Evolutionary conservation across 2,113 vertebrate genomes (phyloP), one percentile per base, ranked within the genome.

Genomic region (Astatoreochromis straeleni): DNA sequence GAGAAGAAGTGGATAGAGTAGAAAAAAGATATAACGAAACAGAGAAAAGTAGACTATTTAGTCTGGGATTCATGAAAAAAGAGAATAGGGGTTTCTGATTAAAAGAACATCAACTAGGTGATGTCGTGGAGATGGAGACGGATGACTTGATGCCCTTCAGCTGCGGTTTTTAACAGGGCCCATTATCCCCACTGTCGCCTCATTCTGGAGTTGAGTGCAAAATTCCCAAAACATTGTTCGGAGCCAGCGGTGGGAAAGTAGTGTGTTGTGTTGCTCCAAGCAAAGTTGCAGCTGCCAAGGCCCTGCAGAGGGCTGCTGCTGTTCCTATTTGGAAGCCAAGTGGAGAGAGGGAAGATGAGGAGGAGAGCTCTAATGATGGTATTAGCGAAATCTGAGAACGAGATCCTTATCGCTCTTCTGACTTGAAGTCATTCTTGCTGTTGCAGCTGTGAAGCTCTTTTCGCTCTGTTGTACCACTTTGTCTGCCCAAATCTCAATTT

Each of bases 221-320:
- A 91, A 90, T 82, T 92, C 90, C 87, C 89, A 82, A 91, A 94
- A 92, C 82, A 81, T 82, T 47, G 86, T 86, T 89, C 33, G 2
- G n/a, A 93, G 89, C 89, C 93, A 93, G 89, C 51, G 31, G 91
- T 94, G 93, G 88, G 87, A 93, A 95, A 93, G 83, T 85, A 87
- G 85, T 65, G 9, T 73, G 84, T 51, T 82, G 88, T 80, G 85
- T 85, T 90, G 57, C 87, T 88, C 82, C 4, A 38, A 94, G 90
- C n/a, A 26, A 63, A 78, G 88, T 88, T 85, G 81, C 89, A 92
- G 93, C 94, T 93, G 94, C 92, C 91, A 92, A 87, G 53, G 92
- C 53, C 87, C 88, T 83, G 87, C 88, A 86, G 86, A 90, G 57
- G 70, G 55, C 26, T 45, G 78, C 89, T 91, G 90, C 91, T 83